Percentiles rank a stretch among this genome's conserved stretches.
Conservation (phyloP, 2,113 vertebrate species). For the Theropithecus gelada region DNA sequence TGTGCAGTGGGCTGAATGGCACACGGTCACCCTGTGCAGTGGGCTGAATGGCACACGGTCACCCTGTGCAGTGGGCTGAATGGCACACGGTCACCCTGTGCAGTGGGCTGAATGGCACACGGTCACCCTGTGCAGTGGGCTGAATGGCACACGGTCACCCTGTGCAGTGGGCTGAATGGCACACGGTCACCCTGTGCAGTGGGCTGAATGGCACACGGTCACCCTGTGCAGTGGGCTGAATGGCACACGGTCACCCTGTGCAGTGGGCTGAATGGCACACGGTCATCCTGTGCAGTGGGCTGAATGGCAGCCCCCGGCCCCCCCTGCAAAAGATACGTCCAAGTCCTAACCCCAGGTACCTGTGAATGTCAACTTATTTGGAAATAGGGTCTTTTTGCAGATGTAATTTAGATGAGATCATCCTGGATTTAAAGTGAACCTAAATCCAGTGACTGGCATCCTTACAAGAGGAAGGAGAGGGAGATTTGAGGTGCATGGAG, state of each 20-base stretch:
- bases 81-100: fast-evolving
- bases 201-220: neutral
- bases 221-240: neutral
- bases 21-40: neutral
- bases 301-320: fast-evolving
- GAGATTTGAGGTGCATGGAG: neutral
- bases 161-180: fast-evolving
- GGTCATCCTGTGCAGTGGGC: neutral
- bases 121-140: neutral
- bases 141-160: too few species aligned
- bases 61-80: neutral
- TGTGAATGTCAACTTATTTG: neutral
- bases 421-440: neutral
- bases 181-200: fast-evolving
- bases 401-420: neutral
- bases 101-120: fast-evolving
- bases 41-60: neutral
- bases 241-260: too few species aligned
- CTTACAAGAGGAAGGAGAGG: neutral
- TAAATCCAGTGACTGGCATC: neutral
- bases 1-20: too few species aligned
- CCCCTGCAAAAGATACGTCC: too few species aligned
- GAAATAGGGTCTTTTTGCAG: neutral
- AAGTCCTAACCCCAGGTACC: neutral
- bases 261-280: too few species aligned